These are phyloP conservation scores for Scophthalmus maximus DNA, from an alignment of 2,113 vertebrate species.

Conservation along the genomic window DNA sequence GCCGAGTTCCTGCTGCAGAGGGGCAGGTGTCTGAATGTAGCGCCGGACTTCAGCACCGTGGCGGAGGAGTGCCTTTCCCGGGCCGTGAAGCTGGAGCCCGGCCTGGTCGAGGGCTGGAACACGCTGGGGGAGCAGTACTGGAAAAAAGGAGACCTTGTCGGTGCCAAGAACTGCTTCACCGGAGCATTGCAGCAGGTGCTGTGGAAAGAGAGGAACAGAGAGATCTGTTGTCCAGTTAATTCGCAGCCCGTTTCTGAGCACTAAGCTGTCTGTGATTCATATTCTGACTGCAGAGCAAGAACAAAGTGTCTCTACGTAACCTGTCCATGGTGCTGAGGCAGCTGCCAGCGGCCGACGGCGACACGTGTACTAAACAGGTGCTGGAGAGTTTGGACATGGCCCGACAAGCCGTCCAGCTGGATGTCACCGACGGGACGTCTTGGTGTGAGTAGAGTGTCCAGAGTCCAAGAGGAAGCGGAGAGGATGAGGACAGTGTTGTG, in stretches of 20 bases:
- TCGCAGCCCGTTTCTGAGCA: too few species aligned
- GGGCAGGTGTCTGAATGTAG: conserved; percentile 88
- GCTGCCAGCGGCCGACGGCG: conserved; percentile 71
- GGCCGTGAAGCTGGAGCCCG: conserved; percentile 90
- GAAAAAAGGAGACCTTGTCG: conserved; percentile 89
- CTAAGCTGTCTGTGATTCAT: not conserved
- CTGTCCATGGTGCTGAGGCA: conserved; percentile 93
- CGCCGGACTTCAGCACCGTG: conserved; percentile 79
- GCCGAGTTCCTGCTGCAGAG: conserved; percentile 86
- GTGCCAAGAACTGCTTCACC: conserved; percentile 90
- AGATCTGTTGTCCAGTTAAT: too few species aligned
- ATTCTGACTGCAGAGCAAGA: conserved; percentile 82
- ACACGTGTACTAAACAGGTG: conserved; percentile 81
- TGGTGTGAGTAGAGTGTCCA: conserved; percentile 88
- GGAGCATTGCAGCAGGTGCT: conserved; percentile 88
- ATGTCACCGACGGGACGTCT: conserved; percentile 89
- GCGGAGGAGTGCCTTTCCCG: conserved; percentile 89
- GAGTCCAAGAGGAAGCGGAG: not conserved
- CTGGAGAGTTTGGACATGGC: conserved; percentile 90
- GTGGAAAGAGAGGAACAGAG: fast-evolving
- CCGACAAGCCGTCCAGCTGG: conserved; percentile 89
- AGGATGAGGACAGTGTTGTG: too few species aligned
- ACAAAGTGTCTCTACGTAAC: conserved; percentile 91
- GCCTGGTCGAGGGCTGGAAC: conserved; percentile 92
- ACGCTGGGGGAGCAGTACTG: conserved; percentile 92